Conservation (phyloP, 1,140 invertebrate species). For the Onthophagus taurus region DNA sequence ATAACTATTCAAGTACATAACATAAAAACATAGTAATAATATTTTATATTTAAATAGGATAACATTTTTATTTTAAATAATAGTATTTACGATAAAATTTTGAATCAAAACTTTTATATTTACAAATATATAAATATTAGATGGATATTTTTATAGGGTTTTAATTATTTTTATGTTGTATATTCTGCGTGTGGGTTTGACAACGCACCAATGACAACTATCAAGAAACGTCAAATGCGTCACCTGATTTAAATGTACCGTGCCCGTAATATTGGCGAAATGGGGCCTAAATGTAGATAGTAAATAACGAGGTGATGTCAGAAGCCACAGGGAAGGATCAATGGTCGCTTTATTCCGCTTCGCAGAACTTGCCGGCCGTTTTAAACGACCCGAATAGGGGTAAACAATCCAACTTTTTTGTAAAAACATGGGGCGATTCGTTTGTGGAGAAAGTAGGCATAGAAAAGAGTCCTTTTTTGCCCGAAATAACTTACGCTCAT, state of each 20-base stretch:
- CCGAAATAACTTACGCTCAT: conserved; percentile 72
- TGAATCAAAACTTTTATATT: too few species aligned
- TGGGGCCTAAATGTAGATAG: conserved; percentile 17
- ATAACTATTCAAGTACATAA: too few species aligned
- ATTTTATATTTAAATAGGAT: too few species aligned
- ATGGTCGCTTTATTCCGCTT: conserved; percentile 71
- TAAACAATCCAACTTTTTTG: conserved; percentile 89
- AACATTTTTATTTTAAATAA: too few species aligned
- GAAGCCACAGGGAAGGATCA: conserved; percentile 40
- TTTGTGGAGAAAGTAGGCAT: conserved; percentile 79
- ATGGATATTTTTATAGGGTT: too few species aligned
- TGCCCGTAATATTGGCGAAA: conserved; percentile 12
- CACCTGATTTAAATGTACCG: background rate
- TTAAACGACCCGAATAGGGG: conserved; percentile 90
- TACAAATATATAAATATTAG: too few species aligned
- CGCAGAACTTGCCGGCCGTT: conserved; percentile 92
- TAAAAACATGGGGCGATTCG: conserved; percentile 93
- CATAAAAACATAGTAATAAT: too few species aligned
- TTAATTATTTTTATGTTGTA: too few species aligned
- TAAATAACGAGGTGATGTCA: conserved; percentile 12
- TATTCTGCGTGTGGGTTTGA: too few species aligned
- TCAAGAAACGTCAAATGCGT: too few species aligned
- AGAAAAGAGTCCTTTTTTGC: conserved; percentile 67
- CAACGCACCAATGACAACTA: too few species aligned
- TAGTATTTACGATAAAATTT: too few species aligned